phyloP scores from a whole-genome alignment of 2,888 invertebrate genomes.

The Aethes cnicana region DNA sequence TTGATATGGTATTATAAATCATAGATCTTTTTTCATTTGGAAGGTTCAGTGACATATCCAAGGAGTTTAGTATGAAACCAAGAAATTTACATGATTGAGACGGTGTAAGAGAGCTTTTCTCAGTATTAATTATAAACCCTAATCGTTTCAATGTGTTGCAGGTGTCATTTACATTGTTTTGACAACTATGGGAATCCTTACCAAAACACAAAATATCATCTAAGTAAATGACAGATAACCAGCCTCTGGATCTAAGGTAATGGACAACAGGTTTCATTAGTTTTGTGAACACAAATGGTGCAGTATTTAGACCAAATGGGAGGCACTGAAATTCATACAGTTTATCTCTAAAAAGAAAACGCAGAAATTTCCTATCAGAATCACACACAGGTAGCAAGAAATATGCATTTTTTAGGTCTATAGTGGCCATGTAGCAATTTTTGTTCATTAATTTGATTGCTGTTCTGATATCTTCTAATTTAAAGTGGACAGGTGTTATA shows the following conservation, averaged over 20 bases:
- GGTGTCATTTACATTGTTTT: neutral
- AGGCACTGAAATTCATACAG: neutral
- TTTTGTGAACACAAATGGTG: conserved; percentile 20
- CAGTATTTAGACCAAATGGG: conserved; percentile 6
- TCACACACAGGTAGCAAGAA: neutral
- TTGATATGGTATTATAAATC: neutral
- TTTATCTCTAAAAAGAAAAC: neutral
- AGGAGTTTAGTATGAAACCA: conserved; percentile 7
- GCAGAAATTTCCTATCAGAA: neutral
- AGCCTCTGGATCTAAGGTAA: neutral
- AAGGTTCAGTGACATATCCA: neutral
- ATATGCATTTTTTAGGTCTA: neutral
- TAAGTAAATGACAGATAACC: neutral
- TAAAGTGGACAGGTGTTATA: neutral
- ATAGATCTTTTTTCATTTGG: neutral
- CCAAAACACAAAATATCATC: conserved; percentile 1
- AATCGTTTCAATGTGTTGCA: neutral
- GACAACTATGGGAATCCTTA: neutral
- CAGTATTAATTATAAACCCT: conserved; percentile 7
- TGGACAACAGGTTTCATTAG: conserved; percentile 14
- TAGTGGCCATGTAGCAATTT: neutral
- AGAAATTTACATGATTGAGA: conserved; percentile 2
- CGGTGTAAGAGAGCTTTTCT: conserved; percentile 9
- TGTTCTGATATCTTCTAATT: neutral
- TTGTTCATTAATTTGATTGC: neutral